A percentile compares a stretch with the other conserved stretches of the same genome.
phyloP scores from a whole-genome alignment of 1,140 invertebrate genomes.

The Temnothorax curvispinosus region DNA sequence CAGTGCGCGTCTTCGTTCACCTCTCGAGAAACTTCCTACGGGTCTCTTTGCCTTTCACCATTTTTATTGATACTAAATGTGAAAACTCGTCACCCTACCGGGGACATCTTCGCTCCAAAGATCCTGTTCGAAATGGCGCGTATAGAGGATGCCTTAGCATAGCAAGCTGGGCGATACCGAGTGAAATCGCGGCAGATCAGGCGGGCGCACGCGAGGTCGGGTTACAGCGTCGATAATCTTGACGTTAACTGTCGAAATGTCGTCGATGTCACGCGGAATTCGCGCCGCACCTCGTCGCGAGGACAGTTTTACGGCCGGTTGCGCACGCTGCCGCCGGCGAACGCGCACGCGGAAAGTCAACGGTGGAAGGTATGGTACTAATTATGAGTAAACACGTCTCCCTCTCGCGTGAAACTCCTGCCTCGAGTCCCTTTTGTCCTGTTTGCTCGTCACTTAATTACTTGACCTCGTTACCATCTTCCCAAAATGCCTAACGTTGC shows the following conservation, averaged over 20 bases:
- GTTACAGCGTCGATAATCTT: constrained; percentile 68
- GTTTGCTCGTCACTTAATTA: constrained; percentile 53
- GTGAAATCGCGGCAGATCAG: constrained; percentile 61
- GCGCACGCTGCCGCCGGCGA: not conserved
- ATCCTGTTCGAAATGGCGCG: constrained; percentile 59
- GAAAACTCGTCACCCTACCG: constrained; percentile 72
- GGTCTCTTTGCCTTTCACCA: constrained; percentile 67
- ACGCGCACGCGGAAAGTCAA: not conserved
- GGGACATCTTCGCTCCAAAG: constrained; percentile 54
- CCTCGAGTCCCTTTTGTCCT: constrained; percentile 46
- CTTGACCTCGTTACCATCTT: constrained; percentile 47
- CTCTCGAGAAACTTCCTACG: constrained; percentile 44
- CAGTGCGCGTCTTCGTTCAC: not conserved
- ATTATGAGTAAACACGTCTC: constrained; percentile 44
- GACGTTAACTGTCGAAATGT: constrained; percentile 73
- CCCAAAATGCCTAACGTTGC: constrained; percentile 12
- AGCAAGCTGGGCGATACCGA: constrained; percentile 44
- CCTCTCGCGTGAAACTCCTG: constrained; percentile 23
- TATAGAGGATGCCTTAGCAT: not conserved
- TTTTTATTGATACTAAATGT: constrained; percentile 72
- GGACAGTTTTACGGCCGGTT: constrained; percentile 61
- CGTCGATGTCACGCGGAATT: constrained; percentile 67
- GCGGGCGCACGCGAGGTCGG: constrained; percentile 6
- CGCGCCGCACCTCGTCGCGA: constrained; percentile 59
- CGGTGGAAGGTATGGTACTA: constrained; percentile 37